Evolutionary conservation across 2,888 invertebrate species (phyloP).

Genomic region (Harmothoe impar): DNA sequence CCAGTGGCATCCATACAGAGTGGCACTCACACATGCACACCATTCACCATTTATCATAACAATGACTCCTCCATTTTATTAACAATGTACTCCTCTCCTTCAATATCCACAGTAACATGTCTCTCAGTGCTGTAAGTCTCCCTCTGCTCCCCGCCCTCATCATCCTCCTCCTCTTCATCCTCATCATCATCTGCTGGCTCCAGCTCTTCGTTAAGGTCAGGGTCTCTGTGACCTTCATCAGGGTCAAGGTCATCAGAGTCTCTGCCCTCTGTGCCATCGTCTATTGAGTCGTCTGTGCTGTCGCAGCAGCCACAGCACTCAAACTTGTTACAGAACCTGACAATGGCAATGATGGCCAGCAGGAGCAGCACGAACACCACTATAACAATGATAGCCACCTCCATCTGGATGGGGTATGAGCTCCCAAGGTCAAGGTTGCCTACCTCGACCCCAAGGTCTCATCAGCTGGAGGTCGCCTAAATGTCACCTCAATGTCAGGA

Average conservation of each 20-base stretch:
- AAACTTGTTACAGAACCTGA: slow-evolving; percentile 64
- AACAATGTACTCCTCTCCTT: slow-evolving; percentile 65
- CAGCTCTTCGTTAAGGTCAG: slow-evolving; percentile 62
- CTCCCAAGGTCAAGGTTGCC: background rate
- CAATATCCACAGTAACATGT: slow-evolving; percentile 61
- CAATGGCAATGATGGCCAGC: slow-evolving; percentile 60
- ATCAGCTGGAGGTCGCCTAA: background rate
- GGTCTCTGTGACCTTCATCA: slow-evolving; percentile 58
- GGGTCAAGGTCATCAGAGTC: slow-evolving; percentile 63
- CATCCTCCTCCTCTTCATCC: slow-evolving; percentile 57
- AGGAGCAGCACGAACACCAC: slow-evolving; percentile 64
- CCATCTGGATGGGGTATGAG: slow-evolving; percentile 52
- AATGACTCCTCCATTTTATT: slow-evolving; percentile 66
- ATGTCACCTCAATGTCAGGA: background rate
- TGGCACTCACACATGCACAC: slow-evolving; percentile 22
- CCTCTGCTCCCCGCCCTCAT: slow-evolving; percentile 6
- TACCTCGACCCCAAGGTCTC: too few relatives aligned
- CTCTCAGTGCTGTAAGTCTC: slow-evolving; percentile 38
- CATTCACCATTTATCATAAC: slow-evolving; percentile 56
- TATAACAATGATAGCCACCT: slow-evolving; percentile 66
- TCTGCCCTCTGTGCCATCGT: slow-evolving; percentile 58
- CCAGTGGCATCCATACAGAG: background rate
- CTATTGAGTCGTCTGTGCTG: slow-evolving; percentile 50
- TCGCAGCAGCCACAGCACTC: slow-evolving; percentile 65
- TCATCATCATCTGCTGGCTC: slow-evolving; percentile 34